Percentiles rank a stretch among this genome's conserved stretches.
Evolutionary conservation across 2,797 vertebrate genomes (phyloP).

Genomic region (Anguilla obscura): DNA sequence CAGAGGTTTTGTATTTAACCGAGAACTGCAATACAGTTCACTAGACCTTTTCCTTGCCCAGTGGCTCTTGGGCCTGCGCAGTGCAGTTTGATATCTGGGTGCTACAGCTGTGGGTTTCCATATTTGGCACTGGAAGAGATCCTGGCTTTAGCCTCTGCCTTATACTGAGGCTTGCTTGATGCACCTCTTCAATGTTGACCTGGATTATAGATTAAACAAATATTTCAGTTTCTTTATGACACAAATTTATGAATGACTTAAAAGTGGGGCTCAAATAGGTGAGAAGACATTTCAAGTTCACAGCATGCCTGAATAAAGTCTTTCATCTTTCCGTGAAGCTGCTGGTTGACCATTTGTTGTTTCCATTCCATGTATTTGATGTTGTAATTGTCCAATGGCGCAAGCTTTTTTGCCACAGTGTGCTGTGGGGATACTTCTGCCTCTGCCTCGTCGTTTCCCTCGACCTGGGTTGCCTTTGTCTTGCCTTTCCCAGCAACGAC

Average conservation of each 20-base stretch:
- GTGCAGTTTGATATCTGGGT: conserved; percentile 72
- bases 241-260: neutral
- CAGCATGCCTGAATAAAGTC: conserved; percentile 65
- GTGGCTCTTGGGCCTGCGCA: conserved; percentile 60
- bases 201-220: conserved; percentile 49
- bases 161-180: conserved; percentile 49
- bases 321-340: conserved; percentile 28
- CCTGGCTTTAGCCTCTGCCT: conserved; percentile 45
- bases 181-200: conserved; percentile 67
- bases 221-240: neutral
- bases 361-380: conserved; percentile 57
- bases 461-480: conserved; percentile 23
- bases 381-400: conserved; percentile 55
- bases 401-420: conserved; percentile 31
- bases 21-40: neutral
- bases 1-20: neutral
- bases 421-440: neutral
- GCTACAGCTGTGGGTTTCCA: conserved; percentile 73
- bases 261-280: neutral
- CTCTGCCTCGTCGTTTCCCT: neutral
- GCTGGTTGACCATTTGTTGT: conserved; percentile 33
- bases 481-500: conserved; percentile 41
- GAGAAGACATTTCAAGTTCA: neutral
- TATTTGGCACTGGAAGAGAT: conserved; percentile 43
- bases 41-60: conserved; percentile 68